Evolutionary conservation across 2,113 vertebrate genomes (phyloP), one percentile per base, ranked within the genome.

Genomic region (Ptyas mucosa): DNA sequence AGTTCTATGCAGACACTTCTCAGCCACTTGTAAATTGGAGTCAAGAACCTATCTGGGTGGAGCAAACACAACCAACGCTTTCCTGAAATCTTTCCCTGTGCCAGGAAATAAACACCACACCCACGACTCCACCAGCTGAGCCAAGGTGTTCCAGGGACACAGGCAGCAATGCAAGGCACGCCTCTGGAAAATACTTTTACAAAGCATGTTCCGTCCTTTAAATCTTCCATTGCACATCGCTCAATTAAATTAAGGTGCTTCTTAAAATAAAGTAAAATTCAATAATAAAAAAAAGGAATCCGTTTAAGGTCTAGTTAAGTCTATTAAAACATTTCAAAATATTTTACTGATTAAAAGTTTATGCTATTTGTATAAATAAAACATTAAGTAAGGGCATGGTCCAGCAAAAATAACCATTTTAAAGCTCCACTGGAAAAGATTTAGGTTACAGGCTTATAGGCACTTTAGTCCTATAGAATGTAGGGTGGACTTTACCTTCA

Each of bases 51-150:
- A 92, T 89, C 92, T 95, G 96, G 94, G 95, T 95, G 95, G 94
- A 96, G 96, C 91, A 97, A 85, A n/a, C 57, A 96, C 93, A 95
- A 90, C 94, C 94, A 97, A 92, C 58, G 87, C 93, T 97, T 97
- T 96, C 96, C 96, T 96, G 95, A 97, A 97, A 95, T 96, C 95
- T 75, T 43, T 95, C 91, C 93, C 96, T 95, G 93, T 95, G 96
- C 96, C 96, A 96, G 97, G 96, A 97, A 98, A 97, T 90, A 94
- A 94, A 95, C 95, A 94, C 96, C 93, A 89, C 96, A 95, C 94
- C 96, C 97, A 95, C 51, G 89, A 90, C 89, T 94, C 92, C 94
- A 93, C 95, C 94, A 94, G 87, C 49, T 88, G 94, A 96, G 96
- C 96, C 95, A 96, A 97, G 96, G 85, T 92, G 94, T 95, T 95